phyloP scores from a whole-genome alignment of 2,888 invertebrate genomes.

The Dione vanillae region DNA sequence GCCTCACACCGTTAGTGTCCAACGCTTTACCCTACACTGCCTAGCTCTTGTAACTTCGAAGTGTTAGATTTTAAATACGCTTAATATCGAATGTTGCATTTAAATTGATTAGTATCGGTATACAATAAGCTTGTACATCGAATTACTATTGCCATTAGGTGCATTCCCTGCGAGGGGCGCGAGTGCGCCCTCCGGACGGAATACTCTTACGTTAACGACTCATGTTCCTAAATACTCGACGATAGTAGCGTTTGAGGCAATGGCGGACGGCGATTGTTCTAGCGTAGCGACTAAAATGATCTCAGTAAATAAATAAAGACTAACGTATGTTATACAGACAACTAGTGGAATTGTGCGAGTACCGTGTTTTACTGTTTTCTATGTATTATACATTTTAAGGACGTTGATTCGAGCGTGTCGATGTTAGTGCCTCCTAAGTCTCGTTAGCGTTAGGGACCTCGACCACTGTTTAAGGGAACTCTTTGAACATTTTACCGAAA shows the following conservation, averaged over 20 bases:
- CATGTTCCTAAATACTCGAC: constrained; percentile 53
- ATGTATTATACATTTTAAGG: constrained; percentile 75
- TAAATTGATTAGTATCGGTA: constrained; percentile 38
- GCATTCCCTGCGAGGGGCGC: constrained; percentile 46
- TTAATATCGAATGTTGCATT: constrained; percentile 47
- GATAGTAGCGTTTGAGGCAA: constrained; percentile 48
- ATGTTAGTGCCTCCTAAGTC: constrained; percentile 81
- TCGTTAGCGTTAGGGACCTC: constrained; percentile 69
- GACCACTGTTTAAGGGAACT: constrained; percentile 71
- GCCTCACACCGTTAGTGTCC: constrained; percentile 39
- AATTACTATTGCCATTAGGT: constrained; percentile 37
- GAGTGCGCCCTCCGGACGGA: constrained; percentile 43
- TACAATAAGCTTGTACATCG: constrained; percentile 45
- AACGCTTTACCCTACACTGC: constrained; percentile 47
- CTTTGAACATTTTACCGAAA: constrained; percentile 75
- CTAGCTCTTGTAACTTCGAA: constrained; percentile 41
- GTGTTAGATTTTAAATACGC: constrained; percentile 38
- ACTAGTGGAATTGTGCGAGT: constrained; percentile 82
- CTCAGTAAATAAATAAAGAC: constrained; percentile 80
- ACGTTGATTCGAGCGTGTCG: constrained; percentile 68
- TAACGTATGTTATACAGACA: constrained; percentile 70
- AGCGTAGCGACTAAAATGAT: constrained; percentile 80
- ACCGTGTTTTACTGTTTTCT: constrained; percentile 77
- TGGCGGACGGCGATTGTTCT: constrained; percentile 56
- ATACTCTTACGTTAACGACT: constrained; percentile 39